A percentile compares a stretch with the other conserved stretches of the same genome.
Evolutionary conservation across 2,888 invertebrate genomes (phyloP).

Genomic region (Liopterus haemorrhoidalis): DNA sequence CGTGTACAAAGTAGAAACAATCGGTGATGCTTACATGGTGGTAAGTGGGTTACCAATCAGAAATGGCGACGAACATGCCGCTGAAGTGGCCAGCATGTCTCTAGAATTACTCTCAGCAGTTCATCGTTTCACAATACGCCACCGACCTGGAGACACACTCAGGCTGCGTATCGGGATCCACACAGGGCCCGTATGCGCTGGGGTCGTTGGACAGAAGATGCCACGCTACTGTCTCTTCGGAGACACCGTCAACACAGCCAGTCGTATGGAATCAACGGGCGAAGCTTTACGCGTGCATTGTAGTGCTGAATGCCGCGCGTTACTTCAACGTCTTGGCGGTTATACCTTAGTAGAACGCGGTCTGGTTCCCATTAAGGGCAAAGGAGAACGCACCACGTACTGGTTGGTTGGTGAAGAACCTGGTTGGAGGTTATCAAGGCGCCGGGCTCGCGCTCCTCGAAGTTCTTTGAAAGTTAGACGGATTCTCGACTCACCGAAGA

Average conservation of each 20-base stretch:
- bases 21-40: constrained; percentile 90
- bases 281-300: constrained; percentile 78
- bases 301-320: constrained; percentile 63
- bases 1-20: constrained; percentile 90
- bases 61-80: constrained; percentile 84
- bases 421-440: no score
- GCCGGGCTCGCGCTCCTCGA: constrained; percentile 46
- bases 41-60: constrained; percentile 82
- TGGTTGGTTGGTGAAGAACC: constrained; percentile 76
- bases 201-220: constrained; percentile 90
- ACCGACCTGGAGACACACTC: constrained; percentile 76
- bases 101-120: constrained; percentile 77
- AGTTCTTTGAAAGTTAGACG: constrained; percentile 67
- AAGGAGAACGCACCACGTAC: constrained; percentile 75
- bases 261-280: constrained; percentile 81
- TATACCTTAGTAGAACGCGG: constrained; percentile 73
- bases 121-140: constrained; percentile 79
- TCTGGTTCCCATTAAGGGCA: constrained; percentile 74
- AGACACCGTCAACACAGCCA: constrained; percentile 88
- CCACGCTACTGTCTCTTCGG: constrained; percentile 89
- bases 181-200: constrained; percentile 87
- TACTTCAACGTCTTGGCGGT: constrained; percentile 67
- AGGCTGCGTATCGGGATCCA: constrained; percentile 87
- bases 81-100: constrained; percentile 92
- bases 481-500: constrained; percentile 71